These are phyloP conservation scores for Cliona cf. orientalis DNA, from an alignment of 37 sponge, comb jelly and placozoan genomes.

Conservation along the genomic window DNA sequence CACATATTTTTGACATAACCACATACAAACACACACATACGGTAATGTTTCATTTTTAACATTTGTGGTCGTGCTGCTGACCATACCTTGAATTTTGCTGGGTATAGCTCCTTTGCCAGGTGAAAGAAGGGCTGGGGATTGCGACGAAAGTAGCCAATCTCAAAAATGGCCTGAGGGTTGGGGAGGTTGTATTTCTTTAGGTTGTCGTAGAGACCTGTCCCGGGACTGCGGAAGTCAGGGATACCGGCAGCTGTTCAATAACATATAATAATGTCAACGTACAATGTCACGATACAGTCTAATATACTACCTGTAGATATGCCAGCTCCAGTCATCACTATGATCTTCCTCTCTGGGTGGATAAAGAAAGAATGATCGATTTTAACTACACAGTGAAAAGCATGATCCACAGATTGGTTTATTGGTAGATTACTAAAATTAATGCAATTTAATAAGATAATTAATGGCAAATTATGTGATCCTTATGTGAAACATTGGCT, in stretches of 20 bases:
- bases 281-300: background rate
- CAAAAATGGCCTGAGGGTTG: constrained; percentile 87
- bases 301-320: constrained; percentile 86
- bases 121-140: constrained; percentile 91
- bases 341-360: constrained; percentile 56
- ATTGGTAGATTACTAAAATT: too few relatives aligned
- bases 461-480: background rate
- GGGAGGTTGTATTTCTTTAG: constrained; percentile 94
- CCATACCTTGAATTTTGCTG: constrained; percentile 86
- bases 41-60: background rate
- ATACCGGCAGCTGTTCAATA: constrained; percentile 89
- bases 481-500: background rate
- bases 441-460: too few relatives aligned
- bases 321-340: constrained; percentile 97
- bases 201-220: constrained; percentile 95
- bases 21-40: constrained; percentile 14
- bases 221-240: constrained; percentile 95
- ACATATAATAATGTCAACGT: background rate
- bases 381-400: too few relatives aligned
- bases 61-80: too few relatives aligned
- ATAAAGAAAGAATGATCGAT: too few relatives aligned
- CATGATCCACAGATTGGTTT: too few relatives aligned
- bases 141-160: constrained; percentile 84
- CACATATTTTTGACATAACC: background rate
- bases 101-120: constrained; percentile 95